Percentiles rank a stretch among this genome's conserved stretches.
phyloP scores from a whole-genome alignment of 2,888 invertebrate species.

The Gandaritis pyraliata region DNA sequence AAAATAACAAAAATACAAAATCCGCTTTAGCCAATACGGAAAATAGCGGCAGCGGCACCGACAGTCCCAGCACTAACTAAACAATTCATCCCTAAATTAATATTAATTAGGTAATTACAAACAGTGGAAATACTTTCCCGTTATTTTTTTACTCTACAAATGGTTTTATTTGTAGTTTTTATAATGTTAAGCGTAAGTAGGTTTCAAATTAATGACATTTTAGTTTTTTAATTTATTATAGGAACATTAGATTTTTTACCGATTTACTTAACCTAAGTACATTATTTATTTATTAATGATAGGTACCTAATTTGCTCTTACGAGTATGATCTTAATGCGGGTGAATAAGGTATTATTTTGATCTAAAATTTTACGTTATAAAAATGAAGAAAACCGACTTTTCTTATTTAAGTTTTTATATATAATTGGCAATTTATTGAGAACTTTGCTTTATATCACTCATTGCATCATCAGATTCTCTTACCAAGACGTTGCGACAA shows the following conservation, averaged over 20 bases:
- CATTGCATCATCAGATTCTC: no score
- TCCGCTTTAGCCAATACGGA: constrained; percentile 75
- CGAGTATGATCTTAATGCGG: constrained; percentile 49
- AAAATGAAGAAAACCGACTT: neutral
- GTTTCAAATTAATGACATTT: constrained; percentile 66
- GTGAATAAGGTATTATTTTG: constrained; percentile 50
- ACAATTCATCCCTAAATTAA: constrained; percentile 57
- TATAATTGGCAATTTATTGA: no score
- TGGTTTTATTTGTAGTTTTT: constrained; percentile 80
- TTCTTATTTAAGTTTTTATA: neutral
- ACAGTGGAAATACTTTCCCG: constrained; percentile 68
- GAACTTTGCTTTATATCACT: no score
- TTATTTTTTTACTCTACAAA: constrained; percentile 84
- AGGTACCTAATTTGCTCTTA: constrained; percentile 23
- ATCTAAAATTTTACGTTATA: constrained; percentile 21
- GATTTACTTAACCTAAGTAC: constrained; percentile 47
- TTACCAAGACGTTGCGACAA: no score
- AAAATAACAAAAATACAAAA: constrained; percentile 84
- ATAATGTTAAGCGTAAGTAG: constrained; percentile 74
- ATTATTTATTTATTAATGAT: constrained; percentile 40
- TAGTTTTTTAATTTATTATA: constrained; percentile 55
- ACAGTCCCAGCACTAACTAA: constrained; percentile 89
- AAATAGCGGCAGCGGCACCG: constrained; percentile 91
- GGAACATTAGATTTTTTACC: constrained; percentile 50
- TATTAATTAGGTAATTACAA: constrained; percentile 34